A percentile compares a stretch with the other conserved stretches of the same genome.
Evolutionary conservation across 2,113 vertebrate species (phyloP).

Genomic region (Mesoclemmys tuberculata): DNA sequence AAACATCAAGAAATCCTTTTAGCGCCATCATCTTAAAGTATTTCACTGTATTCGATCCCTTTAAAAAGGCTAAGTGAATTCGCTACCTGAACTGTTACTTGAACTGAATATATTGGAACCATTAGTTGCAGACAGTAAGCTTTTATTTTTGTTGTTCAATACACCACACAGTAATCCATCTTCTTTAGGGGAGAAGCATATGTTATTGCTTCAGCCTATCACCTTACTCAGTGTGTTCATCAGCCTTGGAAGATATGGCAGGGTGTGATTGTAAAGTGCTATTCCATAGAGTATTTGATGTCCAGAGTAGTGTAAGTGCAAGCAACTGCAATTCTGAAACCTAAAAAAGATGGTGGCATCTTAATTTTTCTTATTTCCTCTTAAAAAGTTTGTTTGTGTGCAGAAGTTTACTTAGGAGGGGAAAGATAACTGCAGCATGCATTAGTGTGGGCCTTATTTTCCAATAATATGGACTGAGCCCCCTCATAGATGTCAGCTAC

Average conservation of each 20-base stretch:
- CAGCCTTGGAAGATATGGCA: not conserved
- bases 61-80: not conserved
- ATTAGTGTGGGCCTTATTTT: not conserved
- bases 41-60: not conserved
- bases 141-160: not conserved
- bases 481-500: not conserved
- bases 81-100: not conserved
- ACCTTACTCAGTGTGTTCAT: not conserved
- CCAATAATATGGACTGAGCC: not conserved
- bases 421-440: not conserved
- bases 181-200: not conserved
- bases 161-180: not conserved
- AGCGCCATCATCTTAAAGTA: rapidly evolving
- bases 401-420: not conserved
- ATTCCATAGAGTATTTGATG: not conserved
- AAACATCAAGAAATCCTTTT: not conserved
- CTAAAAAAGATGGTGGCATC: not conserved
- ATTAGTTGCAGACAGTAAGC: not conserved
- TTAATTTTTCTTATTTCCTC: not conserved
- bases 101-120: not conserved
- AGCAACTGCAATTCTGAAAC: not conserved
- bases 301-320: rapidly evolving
- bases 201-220: not conserved
- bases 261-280: not conserved
- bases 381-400: not conserved